These are phyloP conservation scores for Frankliniella intonsa DNA, from an alignment of 2,888 invertebrate genomes.

Conservation along the genomic window DNA sequence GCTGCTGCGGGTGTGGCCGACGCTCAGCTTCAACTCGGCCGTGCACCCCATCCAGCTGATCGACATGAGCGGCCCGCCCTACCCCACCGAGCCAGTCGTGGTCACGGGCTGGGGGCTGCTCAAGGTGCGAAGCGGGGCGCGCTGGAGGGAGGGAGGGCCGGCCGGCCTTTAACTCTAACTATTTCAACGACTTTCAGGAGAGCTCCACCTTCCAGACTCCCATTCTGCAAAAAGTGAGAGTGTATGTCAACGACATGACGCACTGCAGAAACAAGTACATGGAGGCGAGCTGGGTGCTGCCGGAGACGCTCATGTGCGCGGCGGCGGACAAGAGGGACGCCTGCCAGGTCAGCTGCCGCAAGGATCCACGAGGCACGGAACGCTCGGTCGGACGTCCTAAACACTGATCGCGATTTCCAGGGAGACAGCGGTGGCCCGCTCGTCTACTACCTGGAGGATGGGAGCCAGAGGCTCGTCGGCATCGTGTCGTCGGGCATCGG, in stretches of 20 bases:
- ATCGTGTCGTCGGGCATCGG: slow-evolving; percentile 38
- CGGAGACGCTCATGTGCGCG: slow-evolving; percentile 9
- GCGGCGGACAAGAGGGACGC: slow-evolving; percentile 36
- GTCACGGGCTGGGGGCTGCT: slow-evolving; percentile 10
- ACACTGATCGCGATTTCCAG: slow-evolving; percentile 28
- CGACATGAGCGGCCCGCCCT: slow-evolving; percentile 11
- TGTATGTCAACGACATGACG: slow-evolving; percentile 35
- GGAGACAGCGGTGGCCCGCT: slow-evolving; percentile 38
- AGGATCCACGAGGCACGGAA: too few species aligned
- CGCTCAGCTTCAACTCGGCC: neutral
- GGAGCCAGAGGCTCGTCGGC: slow-evolving; percentile 32
- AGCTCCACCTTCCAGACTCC: slow-evolving; percentile 8
- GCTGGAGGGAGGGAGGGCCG: neutral
- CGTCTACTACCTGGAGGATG: slow-evolving; percentile 34
- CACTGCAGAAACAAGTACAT: slow-evolving; percentile 34
- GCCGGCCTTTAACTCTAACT: neutral
- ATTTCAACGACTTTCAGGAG: neutral
- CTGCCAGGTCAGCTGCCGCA: slow-evolving; percentile 35
- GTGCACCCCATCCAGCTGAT: neutral
- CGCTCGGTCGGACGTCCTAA: neutral
- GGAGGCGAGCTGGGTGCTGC: neutral
- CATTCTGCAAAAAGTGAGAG: slow-evolving; percentile 37
- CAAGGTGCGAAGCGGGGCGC: neutral
- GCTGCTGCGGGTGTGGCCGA: neutral
- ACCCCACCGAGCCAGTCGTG: neutral